Conservation (phyloP, 1,140 invertebrate species). For the Paramacrobiotus metropolitanus region DNA sequence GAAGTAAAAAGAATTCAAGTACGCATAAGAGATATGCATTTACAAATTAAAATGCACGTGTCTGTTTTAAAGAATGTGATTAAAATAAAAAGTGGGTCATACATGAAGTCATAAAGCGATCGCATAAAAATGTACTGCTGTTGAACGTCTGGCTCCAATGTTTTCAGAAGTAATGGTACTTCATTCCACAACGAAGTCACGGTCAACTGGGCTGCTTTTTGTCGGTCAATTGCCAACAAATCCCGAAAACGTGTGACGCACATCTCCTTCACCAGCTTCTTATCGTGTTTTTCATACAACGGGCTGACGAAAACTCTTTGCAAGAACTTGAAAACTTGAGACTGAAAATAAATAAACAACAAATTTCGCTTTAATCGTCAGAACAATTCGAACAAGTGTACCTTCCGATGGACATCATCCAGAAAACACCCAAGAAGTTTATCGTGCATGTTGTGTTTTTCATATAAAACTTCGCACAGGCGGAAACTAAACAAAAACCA, state of each 20-base stretch:
- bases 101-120: constrained; percentile 32
- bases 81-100: constrained; percentile 9
- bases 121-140: constrained; percentile 35
- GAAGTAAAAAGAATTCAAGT: background rate
- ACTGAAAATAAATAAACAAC: constrained; percentile 16
- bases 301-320: constrained; percentile 20
- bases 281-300: constrained; percentile 16
- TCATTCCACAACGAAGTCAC: constrained; percentile 16
- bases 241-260: background rate
- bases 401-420: constrained; percentile 28
- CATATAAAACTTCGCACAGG: constrained; percentile 36
- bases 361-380: background rate
- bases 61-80: background rate
- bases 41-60: background rate
- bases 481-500: constrained; percentile 27
- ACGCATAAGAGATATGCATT: background rate
- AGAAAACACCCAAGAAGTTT: constrained; percentile 35
- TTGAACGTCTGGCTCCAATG: constrained; percentile 14
- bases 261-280: constrained; percentile 11
- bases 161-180: constrained; percentile 16
- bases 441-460: constrained; percentile 28
- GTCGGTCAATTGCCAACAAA: background rate
- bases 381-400: constrained; percentile 10
- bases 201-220: constrained; percentile 18
- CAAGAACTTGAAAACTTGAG: constrained; percentile 23